Percentiles rank a stretch among this genome's conserved stretches.
These are phyloP conservation scores for Dermolepida albohirtum DNA, from an alignment of 2,888 invertebrate genomes.

Conservation along the genomic window DNA sequence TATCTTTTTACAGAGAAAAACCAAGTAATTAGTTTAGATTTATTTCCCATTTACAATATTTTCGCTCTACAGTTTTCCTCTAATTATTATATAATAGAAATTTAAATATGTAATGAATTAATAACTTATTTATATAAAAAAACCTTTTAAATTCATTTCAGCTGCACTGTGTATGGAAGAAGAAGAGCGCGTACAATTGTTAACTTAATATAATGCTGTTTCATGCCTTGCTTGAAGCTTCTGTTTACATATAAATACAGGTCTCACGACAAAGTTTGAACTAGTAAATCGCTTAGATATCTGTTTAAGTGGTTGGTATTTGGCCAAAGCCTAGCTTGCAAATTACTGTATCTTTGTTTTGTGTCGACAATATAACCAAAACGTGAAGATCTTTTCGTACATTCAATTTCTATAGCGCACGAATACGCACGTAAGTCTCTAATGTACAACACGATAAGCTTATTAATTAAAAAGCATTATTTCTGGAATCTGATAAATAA, in stretches of 20 bases:
- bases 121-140: no score
- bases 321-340: constrained; percentile 13
- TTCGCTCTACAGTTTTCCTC: no score
- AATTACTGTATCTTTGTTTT: constrained; percentile 12
- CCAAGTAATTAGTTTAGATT: no score
- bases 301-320: constrained; percentile 25
- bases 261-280: constrained; percentile 12
- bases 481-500: no score
- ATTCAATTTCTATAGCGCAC: background rate
- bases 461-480: no score
- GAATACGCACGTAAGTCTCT: background rate
- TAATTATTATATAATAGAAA: no score
- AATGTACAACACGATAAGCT: no score
- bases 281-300: constrained; percentile 14
- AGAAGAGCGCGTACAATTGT: background rate
- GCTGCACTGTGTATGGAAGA: no score
- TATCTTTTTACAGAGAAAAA: no score
- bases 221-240: constrained; percentile 12
- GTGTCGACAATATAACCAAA: constrained; percentile 13
- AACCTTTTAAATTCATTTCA: no score
- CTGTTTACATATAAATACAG: constrained; percentile 20
- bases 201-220: constrained; percentile 7
- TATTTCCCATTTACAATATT: no score
- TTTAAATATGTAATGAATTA: no score
- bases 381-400: constrained; percentile 15